phyloP scores from a whole-genome alignment of 2,113 vertebrate species.

The Siniperca chuatsi region DNA sequence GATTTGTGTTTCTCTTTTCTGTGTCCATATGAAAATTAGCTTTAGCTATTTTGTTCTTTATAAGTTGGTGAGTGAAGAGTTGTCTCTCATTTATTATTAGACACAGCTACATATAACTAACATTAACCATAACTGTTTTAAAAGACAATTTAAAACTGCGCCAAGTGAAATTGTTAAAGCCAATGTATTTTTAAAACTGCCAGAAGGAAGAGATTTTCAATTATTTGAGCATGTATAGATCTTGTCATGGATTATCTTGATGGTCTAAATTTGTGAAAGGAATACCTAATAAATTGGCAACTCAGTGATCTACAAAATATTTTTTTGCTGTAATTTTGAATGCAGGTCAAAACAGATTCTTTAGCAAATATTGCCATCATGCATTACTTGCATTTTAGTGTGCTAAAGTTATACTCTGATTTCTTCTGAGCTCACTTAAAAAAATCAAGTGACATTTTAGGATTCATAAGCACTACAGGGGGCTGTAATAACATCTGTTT shows the following conservation, averaged over 20 bases:
- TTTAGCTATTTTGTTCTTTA: not conserved
- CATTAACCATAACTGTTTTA: not conserved
- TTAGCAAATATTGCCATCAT: too few species aligned
- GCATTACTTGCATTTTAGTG: not conserved
- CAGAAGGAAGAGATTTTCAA: not conserved
- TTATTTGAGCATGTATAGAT: not conserved
- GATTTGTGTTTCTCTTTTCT: not conserved
- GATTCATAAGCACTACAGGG: not conserved
- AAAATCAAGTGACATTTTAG: not conserved
- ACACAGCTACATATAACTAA: not conserved
- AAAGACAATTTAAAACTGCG: not conserved
- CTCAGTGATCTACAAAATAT: too few species aligned
- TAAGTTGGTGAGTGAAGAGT: not conserved
- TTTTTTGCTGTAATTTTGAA: not conserved
- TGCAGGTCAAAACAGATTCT: not conserved
- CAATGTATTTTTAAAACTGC: too few species aligned
- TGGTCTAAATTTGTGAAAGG: not conserved
- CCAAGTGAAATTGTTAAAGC: not conserved
- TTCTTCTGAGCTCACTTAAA: too few species aligned
- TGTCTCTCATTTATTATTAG: constrained; percentile 3
- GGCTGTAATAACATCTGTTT: not conserved
- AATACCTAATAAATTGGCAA: not conserved
- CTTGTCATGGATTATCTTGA: too few species aligned
- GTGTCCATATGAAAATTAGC: constrained; percentile 1
- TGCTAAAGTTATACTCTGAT: not conserved